These are phyloP conservation scores for Ormyrus labotus DNA, from an alignment of 2,888 invertebrate genomes.

Conservation along the genomic window DNA sequence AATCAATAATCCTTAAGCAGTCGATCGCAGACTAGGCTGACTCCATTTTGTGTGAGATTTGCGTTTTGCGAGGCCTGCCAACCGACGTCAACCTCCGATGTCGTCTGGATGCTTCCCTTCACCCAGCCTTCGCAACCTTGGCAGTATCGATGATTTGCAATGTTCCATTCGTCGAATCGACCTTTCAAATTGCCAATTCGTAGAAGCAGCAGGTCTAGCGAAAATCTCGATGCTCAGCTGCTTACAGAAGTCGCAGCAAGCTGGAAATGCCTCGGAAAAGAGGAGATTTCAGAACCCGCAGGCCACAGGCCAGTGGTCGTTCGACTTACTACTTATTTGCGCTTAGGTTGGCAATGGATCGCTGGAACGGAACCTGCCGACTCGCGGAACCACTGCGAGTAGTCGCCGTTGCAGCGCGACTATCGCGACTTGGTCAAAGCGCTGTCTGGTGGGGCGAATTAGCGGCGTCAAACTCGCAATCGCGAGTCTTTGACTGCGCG, in stretches of 20 bases:
- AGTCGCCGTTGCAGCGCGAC: too few species aligned
- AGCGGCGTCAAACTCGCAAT: background rate
- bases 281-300: too few species aligned
- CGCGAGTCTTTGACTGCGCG: background rate
- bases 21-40: slow-evolving; percentile 30
- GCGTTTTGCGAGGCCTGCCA: slow-evolving; percentile 35
- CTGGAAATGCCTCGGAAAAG: too few species aligned
- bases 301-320: too few species aligned
- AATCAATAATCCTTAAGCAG: slow-evolving; percentile 59
- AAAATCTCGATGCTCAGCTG: too few species aligned
- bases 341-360: slow-evolving; percentile 34
- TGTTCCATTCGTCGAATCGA: too few species aligned
- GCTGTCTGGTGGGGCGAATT: slow-evolving; percentile 43
- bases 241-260: too few species aligned
- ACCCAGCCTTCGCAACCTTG: too few species aligned
- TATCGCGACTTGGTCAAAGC: slow-evolving; percentile 16
- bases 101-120: background rate
- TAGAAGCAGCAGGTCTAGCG: too few species aligned
- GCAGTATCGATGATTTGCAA: background rate
- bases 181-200: too few species aligned
- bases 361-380: background rate
- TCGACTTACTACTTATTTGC: background rate
- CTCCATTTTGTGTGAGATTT: slow-evolving; percentile 47
- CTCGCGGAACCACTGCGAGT: too few species aligned
- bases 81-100: slow-evolving; percentile 19